Percentiles rank a stretch among this genome's conserved stretches.
Evolutionary conservation across 1,140 invertebrate genomes (phyloP).

Genomic region (Episyrphus balteatus): DNA sequence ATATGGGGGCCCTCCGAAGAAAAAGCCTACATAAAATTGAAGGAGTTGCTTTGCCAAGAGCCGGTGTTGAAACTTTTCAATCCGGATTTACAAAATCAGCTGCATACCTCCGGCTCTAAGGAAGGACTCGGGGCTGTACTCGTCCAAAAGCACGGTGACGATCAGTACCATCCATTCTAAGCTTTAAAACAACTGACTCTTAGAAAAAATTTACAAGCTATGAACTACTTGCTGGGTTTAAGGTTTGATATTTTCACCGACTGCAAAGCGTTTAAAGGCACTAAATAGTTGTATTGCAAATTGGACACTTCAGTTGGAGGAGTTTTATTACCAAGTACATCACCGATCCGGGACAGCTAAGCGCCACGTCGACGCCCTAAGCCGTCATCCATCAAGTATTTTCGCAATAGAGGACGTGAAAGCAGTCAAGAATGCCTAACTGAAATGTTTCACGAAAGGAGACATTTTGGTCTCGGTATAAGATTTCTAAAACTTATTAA

Average conservation of each 20-base stretch:
- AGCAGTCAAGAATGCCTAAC: constrained; percentile 1
- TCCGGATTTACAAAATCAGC: background rate
- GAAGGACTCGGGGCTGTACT: constrained; percentile 10
- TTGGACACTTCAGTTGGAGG: constrained; percentile 16
- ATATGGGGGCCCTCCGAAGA: background rate
- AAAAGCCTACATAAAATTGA: background rate
- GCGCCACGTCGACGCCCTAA: constrained; percentile 23
- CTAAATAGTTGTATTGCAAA: background rate
- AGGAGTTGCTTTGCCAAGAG: constrained; percentile 1
- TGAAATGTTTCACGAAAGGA: background rate
- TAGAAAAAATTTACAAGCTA: constrained; percentile 26
- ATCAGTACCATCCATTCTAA: constrained; percentile 18
- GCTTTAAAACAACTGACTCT: constrained; percentile 11
- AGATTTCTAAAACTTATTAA: constrained; percentile 3
- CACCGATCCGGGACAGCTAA: constrained; percentile 15
- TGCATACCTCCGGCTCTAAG: constrained; percentile 10
- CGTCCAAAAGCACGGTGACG: background rate
- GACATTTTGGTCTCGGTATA: background rate
- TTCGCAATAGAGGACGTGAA: background rate
- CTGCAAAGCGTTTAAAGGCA: constrained; percentile 1
- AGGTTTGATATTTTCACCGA: constrained; percentile 1
- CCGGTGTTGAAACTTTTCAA: background rate
- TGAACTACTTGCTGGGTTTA: constrained; percentile 9
- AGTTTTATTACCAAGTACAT: constrained; percentile 15
- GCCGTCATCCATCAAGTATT: constrained; percentile 10